Evolutionary conservation across 2,888 invertebrate genomes (phyloP).

Genomic region (Philereme transversata): DNA sequence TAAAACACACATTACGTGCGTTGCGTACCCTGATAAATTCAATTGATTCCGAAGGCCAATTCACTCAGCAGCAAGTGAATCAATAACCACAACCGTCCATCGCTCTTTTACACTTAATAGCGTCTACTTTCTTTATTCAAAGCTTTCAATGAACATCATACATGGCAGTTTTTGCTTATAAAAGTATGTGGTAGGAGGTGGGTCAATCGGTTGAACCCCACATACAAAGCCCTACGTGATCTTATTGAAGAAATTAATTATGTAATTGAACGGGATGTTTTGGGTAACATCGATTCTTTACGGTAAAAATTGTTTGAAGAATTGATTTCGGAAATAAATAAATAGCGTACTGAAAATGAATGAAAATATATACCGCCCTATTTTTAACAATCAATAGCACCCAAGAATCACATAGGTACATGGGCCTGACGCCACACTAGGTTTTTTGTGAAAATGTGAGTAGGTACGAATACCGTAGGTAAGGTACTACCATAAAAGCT

Average conservation of each 20-base stretch:
- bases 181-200: slow-evolving; percentile 20
- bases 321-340: too few relatives aligned
- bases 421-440: too few relatives aligned
- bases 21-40: slow-evolving; percentile 49
- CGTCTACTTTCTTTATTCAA: background rate
- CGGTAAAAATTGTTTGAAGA: slow-evolving; percentile 9
- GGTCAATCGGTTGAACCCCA: slow-evolving; percentile 55
- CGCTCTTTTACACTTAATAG: slow-evolving; percentile 16
- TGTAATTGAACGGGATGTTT: slow-evolving; percentile 45
- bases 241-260: slow-evolving; percentile 69
- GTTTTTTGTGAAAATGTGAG: too few relatives aligned
- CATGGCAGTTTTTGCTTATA: slow-evolving; percentile 9
- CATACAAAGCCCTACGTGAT: slow-evolving; percentile 61
- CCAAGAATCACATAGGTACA: too few relatives aligned
- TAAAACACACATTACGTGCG: slow-evolving; percentile 46
- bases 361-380: too few relatives aligned
- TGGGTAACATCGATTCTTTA: slow-evolving; percentile 44
- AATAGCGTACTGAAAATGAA: too few relatives aligned
- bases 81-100: slow-evolving; percentile 11
- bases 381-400: too few relatives aligned
- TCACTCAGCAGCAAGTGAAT: slow-evolving; percentile 42
- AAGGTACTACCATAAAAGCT: too few relatives aligned
- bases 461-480: too few relatives aligned
- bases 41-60: slow-evolving; percentile 47
- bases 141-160: slow-evolving; percentile 11